Conservation (phyloP, 2,797 vertebrate species). For the Sebastes itinus region DNA sequence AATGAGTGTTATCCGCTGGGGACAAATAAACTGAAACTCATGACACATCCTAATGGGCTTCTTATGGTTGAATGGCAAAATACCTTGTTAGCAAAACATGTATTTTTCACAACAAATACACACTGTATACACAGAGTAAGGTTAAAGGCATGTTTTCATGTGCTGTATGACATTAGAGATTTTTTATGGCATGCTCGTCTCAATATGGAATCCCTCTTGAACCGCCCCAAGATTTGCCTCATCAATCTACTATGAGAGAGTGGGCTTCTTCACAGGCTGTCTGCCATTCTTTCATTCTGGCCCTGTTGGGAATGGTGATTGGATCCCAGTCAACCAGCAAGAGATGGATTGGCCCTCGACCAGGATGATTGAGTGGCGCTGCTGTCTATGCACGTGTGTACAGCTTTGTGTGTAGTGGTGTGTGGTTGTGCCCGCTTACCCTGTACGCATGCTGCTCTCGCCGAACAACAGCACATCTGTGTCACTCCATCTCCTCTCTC, state of each 20-base stretch:
- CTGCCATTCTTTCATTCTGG: slow-evolving; percentile 74
- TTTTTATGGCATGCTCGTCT: slow-evolving; percentile 56
- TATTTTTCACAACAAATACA: slow-evolving; percentile 10
- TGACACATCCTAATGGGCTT: slow-evolving; percentile 46
- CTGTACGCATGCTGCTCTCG: slow-evolving; percentile 33
- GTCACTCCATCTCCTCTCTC: slow-evolving; percentile 66
- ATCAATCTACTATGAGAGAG: slow-evolving; percentile 68
- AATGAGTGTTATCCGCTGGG: slow-evolving; percentile 22
- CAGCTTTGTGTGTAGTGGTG: slow-evolving; percentile 49
- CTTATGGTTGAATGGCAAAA: slow-evolving; percentile 33
- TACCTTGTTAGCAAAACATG: background rate
- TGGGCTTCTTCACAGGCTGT: slow-evolving; percentile 68
- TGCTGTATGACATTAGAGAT: slow-evolving; percentile 26
- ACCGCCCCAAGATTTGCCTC: slow-evolving; percentile 62
- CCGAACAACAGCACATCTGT: slow-evolving; percentile 72
- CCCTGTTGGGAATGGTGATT: slow-evolving; percentile 78
- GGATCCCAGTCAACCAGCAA: slow-evolving; percentile 78
- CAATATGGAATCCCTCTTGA: slow-evolving; percentile 60
- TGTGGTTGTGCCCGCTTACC: slow-evolving; percentile 24
- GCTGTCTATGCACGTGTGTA: slow-evolving; percentile 56
- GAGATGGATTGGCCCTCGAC: slow-evolving; percentile 74
- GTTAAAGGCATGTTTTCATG: slow-evolving; percentile 28
- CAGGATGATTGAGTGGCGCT: slow-evolving; percentile 68
- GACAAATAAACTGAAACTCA: slow-evolving; percentile 22
- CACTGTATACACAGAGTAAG: background rate